Evolutionary conservation across 2,113 vertebrate genomes (phyloP).

Genomic region (Hippocampus comes): DNA sequence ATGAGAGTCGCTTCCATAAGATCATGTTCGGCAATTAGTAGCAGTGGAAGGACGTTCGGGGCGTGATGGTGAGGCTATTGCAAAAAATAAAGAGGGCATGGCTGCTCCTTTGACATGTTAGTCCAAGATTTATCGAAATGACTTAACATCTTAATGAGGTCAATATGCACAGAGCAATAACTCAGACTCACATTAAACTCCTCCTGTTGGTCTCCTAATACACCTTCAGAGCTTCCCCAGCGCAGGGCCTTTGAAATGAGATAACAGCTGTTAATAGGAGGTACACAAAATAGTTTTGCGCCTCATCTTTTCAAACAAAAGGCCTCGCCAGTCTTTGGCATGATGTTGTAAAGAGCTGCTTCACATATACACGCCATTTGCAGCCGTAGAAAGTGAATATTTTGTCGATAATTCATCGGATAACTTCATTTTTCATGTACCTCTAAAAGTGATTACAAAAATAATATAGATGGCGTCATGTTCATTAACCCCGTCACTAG

Average conservation of each 20-base stretch:
- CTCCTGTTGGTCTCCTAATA: slow-evolving; percentile 15
- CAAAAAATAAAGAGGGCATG: neutral
- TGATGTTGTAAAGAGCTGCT: slow-evolving; percentile 2
- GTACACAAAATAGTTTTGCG: slow-evolving; percentile 26
- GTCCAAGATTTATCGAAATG: slow-evolving; percentile 9
- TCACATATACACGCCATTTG: no score
- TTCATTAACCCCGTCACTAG: no score
- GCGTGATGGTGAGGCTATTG: neutral
- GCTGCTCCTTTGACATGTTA: neutral
- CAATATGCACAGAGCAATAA: slow-evolving; percentile 1
- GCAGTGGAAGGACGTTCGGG: neutral
- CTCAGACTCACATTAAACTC: slow-evolving; percentile 16
- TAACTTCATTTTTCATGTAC: no score
- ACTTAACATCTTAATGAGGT: neutral
- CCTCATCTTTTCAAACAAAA: slow-evolving; percentile 42
- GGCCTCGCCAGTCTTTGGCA: slow-evolving; percentile 30
- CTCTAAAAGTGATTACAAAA: no score
- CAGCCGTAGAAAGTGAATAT: no score
- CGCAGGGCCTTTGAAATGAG: slow-evolving; percentile 20
- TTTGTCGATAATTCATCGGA: no score
- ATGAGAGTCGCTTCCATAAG: neutral
- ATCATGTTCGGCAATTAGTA: neutral
- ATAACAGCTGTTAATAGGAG: slow-evolving; percentile 30
- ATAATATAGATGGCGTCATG: no score
- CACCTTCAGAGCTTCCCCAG: slow-evolving; percentile 10